Conservation (phyloP, 2,797 vertebrate species). For the Helarctos malayanus region DNA sequence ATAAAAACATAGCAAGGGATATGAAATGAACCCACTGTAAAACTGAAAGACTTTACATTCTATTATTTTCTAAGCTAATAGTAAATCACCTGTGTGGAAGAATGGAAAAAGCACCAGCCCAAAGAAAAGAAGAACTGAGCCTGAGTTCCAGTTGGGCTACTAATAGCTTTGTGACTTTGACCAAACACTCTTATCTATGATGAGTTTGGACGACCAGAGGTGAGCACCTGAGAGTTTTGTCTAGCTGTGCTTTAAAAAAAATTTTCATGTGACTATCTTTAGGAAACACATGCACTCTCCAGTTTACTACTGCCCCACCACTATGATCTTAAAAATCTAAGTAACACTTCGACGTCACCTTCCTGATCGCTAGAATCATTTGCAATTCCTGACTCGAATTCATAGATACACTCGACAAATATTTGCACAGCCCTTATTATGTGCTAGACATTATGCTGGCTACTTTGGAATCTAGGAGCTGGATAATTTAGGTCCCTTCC, state of each 20-base stretch:
- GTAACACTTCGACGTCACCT: not conserved
- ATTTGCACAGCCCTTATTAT: not conserved
- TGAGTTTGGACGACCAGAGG: constrained; percentile 14
- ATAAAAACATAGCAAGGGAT: constrained; percentile 56
- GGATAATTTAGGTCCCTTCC: not conserved
- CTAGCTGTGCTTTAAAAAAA: not conserved
- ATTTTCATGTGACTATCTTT: not conserved
- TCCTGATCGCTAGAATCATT: not conserved
- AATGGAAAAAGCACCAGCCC: constrained; percentile 18
- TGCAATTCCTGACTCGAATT: constrained; percentile 54
- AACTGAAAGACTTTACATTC: constrained; percentile 61
- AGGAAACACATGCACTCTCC: not conserved
- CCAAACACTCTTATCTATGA: constrained; percentile 50
- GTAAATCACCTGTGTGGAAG: constrained; percentile 29
- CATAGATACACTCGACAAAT: not conserved
- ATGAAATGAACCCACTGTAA: constrained; percentile 40
- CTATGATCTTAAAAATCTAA: constrained; percentile 39
- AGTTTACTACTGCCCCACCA: not conserved
- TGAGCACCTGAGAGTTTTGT: not conserved
- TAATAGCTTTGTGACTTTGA: constrained; percentile 56
- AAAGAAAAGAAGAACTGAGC: not conserved
- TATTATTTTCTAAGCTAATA: constrained; percentile 66
- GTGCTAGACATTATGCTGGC: not conserved
- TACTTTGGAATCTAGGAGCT: not conserved
- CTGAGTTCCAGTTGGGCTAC: constrained; percentile 33